Percentiles rank a stretch among this genome's conserved stretches.
These are phyloP conservation scores for Phengaris arion DNA, from an alignment of 2,888 invertebrate genomes.

Conservation along the genomic window DNA sequence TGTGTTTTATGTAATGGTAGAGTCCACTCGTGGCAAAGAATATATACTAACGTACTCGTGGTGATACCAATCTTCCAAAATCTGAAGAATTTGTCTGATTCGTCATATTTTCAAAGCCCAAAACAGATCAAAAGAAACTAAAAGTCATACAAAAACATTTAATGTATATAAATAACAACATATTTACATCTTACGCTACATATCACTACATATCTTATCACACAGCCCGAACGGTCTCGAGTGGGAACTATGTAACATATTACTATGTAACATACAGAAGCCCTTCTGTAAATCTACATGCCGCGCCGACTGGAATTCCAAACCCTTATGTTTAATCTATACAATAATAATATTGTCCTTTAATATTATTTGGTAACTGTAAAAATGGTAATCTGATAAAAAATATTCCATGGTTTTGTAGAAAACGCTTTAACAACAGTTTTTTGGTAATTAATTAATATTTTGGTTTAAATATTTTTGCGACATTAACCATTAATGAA, in stretches of 20 bases:
- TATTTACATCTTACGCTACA: slow-evolving; percentile 19
- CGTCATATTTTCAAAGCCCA: no score
- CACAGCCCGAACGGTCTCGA: background rate
- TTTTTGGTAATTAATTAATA: background rate
- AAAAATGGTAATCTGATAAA: background rate
- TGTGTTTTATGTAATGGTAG: no score
- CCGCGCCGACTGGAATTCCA: background rate
- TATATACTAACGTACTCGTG: no score
- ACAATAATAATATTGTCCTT: no score
- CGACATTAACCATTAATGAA: background rate
- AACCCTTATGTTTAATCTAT: background rate
- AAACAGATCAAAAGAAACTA: background rate
- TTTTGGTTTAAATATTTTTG: background rate
- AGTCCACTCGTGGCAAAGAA: no score
- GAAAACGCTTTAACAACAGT: background rate
- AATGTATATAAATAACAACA: slow-evolving; percentile 24
- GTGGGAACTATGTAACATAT: background rate
- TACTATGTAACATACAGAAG: background rate
- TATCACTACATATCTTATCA: slow-evolving; percentile 22
- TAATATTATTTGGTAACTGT: background rate
- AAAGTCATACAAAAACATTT: slow-evolving; percentile 8
- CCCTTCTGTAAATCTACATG: background rate
- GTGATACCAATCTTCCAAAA: no score
- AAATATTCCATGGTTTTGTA: background rate
- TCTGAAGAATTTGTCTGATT: no score